A percentile compares a stretch with the other conserved stretches of the same genome.
Conservation (phyloP, 1,140 invertebrate species). For the Calephelis nemesis region DNA sequence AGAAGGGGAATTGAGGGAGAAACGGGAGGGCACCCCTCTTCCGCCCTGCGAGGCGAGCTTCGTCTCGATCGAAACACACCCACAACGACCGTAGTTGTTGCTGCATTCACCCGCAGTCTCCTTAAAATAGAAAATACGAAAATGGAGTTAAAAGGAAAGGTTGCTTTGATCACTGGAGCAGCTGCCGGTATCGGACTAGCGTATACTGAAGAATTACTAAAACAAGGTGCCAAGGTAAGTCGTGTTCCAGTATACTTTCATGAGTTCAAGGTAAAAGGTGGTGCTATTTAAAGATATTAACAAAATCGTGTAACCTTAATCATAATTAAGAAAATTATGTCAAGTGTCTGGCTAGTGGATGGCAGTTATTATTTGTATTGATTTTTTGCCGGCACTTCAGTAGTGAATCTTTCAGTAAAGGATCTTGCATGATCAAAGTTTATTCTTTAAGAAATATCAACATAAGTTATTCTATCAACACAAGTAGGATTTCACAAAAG, state of each 20-base stretch:
- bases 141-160: conserved; percentile 85
- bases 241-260: conserved; percentile 22
- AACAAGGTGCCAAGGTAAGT: conserved; percentile 85
- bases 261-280: conserved; percentile 60
- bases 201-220: conserved; percentile 84
- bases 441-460: background rate
- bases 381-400: conserved; percentile 55
- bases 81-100: conserved; percentile 48
- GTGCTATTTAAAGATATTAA: conserved; percentile 24
- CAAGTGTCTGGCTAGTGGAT: background rate
- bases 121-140: conserved; percentile 45
- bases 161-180: conserved; percentile 87
- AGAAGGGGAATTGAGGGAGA: conserved; percentile 55
- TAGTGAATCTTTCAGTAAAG: conserved; percentile 17
- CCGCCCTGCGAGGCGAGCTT: conserved; percentile 39
- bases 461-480: background rate
- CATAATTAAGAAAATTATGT: conserved; percentile 10
- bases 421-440: conserved; percentile 4
- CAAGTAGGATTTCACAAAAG: too few species aligned
- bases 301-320: background rate
- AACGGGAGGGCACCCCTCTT: conserved; percentile 43
- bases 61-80: conserved; percentile 65
- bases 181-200: conserved; percentile 86
- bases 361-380: conserved; percentile 54
- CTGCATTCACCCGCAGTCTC: conserved; percentile 54